Evolutionary conservation across 2,113 vertebrate genomes (phyloP), one percentile per base, ranked within the genome.

Genomic region (Melanotaenia duboulayi): DNA sequence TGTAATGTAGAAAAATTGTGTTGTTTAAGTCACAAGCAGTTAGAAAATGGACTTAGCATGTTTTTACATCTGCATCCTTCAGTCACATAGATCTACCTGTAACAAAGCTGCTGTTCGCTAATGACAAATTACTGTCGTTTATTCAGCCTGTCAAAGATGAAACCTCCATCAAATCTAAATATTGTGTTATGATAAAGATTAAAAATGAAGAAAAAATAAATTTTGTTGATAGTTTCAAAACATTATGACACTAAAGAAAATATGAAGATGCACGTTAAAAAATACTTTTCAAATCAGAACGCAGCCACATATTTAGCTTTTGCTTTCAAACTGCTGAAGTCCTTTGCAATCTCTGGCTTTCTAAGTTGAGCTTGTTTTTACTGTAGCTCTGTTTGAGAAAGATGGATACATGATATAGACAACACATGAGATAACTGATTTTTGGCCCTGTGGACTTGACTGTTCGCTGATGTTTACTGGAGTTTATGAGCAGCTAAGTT

Each of bases 361-460:
- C 0, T 65, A 2, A 35, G 7, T 6, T 39, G 11, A 64, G 46
- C 16, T 9, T 25, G 28, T 48, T 74, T 52, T 65, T 9, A 12
- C 17, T 71, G 20, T 13, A 44, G 39, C 25, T 57, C 48, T 14
- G 28, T 78, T 81, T 56, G 54, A 65, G 50, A 58, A 79, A 82
- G 54, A 28, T 50, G 17, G 19, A 56, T 17, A 62, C 35, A 73
- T 16, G 12, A n/a, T n/a, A n/a, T n/a, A 74, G 7, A 22, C 46
- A 60, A 61, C 62, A 10, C 7, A 37, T 37, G 13, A 63, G n/a
- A 65, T 55, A 58, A 22, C 20, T 82, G 83, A 71, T 87, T 83
- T 83, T 82, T 83, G 71, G 8, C 62, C 59, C 5, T 67, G 20
- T 65, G 78, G 70, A 84, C 64, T 81, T 69, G 59, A 71, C 19